Base-by-base conservation (phyloP, 2,797 vertebrate genomes). In the Semaprochilodus insignis region DNA sequence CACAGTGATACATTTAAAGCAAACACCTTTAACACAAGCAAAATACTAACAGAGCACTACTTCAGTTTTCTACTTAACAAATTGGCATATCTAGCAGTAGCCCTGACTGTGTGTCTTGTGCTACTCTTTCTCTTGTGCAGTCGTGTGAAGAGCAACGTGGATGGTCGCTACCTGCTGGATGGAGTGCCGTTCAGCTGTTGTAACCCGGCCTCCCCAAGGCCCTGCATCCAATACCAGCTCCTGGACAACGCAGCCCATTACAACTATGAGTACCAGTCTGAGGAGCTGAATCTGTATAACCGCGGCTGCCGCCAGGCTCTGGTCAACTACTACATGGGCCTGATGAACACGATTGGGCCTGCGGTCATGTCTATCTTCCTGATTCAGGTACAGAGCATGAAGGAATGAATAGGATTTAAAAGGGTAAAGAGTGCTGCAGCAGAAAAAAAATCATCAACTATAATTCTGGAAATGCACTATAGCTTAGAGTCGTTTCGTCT, bases 131-230 rank as follows among this genome's bases (percentile, higher is more conserved):
- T 69, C 59, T 17, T 48, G 69, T 88, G 6, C 78, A 99, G 98
- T 62, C 98, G 98, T 0, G 94, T 99, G 89, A 97, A 97, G 88
- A 99, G 98, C 92, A 99, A 99, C 0, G 96, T 99, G 86, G 98
- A 99, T 0, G 96, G 97, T 3, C 95, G 97, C 78, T 99, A 94
- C 93, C 91, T 99, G 91, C 83, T 99, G 89, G 96, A 99, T 0
- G 97, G 96, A 0, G 97, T 99, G 63, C 98, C 98, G 3, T 99
- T 98, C 92, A 99, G 97, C 92, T 99, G 98, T 95, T 99, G 98
- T 90, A 99, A 99, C 89, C 98, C 98, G 1, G 92, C 87, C 85
- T 99, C 98, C 0, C 97, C 97, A 0, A 93, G 98, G 19, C 98
- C 97, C 89, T 99, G 98, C 91, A 96, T 99, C 91, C 97, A 97